Conservation (phyloP, 2,888 invertebrate species). For the Pseudanteris insignis region DNA sequence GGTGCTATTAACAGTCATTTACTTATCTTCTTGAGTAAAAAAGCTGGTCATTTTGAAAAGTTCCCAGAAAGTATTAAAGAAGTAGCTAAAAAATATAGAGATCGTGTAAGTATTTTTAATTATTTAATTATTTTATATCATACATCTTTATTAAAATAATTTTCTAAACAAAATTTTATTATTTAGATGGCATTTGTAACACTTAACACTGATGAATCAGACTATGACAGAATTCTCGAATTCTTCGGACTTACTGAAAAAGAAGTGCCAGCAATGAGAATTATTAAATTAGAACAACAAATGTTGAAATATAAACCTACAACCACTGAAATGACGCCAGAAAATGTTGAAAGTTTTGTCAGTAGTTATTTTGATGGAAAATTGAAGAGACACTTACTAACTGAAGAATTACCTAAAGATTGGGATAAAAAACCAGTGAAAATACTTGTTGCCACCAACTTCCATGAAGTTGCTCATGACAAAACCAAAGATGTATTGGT, state of each 20-base stretch:
- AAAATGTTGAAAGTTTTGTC: slow-evolving; percentile 81
- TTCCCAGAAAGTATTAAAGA: slow-evolving; percentile 80
- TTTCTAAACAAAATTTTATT: too few relatives aligned
- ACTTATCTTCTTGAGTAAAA: slow-evolving; percentile 93
- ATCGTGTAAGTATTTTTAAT: slow-evolving; percentile 71
- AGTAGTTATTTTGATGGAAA: slow-evolving; percentile 89
- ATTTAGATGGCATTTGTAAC: slow-evolving; percentile 87
- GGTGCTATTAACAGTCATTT: slow-evolving; percentile 97
- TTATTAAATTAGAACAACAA: slow-evolving; percentile 95
- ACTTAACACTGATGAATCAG: slow-evolving; percentile 93
- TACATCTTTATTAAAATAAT: too few relatives aligned
- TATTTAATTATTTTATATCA: too few relatives aligned
- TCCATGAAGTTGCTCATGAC: slow-evolving; percentile 91
- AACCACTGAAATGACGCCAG: slow-evolving; percentile 75
- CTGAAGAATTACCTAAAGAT: slow-evolving; percentile 93
- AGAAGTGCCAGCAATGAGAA: slow-evolving; percentile 88
- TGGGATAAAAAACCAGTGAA: slow-evolving; percentile 97
- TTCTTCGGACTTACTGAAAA: slow-evolving; percentile 98
- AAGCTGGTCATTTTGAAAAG: slow-evolving; percentile 84
- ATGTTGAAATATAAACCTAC: slow-evolving; percentile 98
- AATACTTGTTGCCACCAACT: slow-evolving; percentile 92
- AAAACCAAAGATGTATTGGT: slow-evolving; percentile 91
- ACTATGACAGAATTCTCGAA: slow-evolving; percentile 96
- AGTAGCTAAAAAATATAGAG: slow-evolving; percentile 89
- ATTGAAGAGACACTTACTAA: slow-evolving; percentile 93